Conservation (phyloP, 2,888 invertebrate species). For the Galerucella nymphaeae region DNA sequence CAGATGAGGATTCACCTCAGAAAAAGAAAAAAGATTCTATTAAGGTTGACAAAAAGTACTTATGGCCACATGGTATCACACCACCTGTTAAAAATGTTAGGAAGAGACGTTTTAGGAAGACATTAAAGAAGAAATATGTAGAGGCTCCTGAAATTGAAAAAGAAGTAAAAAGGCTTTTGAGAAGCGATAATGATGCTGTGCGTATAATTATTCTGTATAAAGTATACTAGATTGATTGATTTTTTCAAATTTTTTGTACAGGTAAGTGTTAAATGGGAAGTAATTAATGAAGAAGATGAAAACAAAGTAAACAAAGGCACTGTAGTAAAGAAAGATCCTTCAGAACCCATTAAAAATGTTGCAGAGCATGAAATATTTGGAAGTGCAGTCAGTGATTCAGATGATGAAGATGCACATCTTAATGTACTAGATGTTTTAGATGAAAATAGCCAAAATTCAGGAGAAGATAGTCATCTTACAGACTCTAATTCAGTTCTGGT, state of each 20-base stretch:
- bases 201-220: slow-evolving; percentile 52
- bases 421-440: slow-evolving; percentile 80
- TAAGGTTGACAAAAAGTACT: slow-evolving; percentile 87
- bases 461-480: slow-evolving; percentile 78
- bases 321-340: slow-evolving; percentile 62
- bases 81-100: slow-evolving; percentile 96
- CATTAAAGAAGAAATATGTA: slow-evolving; percentile 94
- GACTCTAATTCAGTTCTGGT: slow-evolving; percentile 74
- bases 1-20: slow-evolving; percentile 83
- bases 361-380: slow-evolving; percentile 91
- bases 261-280: slow-evolving; percentile 82
- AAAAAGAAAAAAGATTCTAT: slow-evolving; percentile 86
- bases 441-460: slow-evolving; percentile 80
- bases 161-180: slow-evolving; percentile 91
- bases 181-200: slow-evolving; percentile 93
- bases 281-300: slow-evolving; percentile 89
- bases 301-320: slow-evolving; percentile 66
- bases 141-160: slow-evolving; percentile 98
- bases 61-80: slow-evolving; percentile 95
- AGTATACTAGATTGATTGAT: not conserved
- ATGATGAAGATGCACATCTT: slow-evolving; percentile 76
- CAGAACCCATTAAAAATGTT: slow-evolving; percentile 60
- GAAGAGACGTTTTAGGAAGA: slow-evolving; percentile 92
- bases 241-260: not conserved
- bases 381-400: slow-evolving; percentile 91